phyloP scores from a whole-genome alignment of 1,140 invertebrate genomes.

The Sycophila sp. region DNA sequence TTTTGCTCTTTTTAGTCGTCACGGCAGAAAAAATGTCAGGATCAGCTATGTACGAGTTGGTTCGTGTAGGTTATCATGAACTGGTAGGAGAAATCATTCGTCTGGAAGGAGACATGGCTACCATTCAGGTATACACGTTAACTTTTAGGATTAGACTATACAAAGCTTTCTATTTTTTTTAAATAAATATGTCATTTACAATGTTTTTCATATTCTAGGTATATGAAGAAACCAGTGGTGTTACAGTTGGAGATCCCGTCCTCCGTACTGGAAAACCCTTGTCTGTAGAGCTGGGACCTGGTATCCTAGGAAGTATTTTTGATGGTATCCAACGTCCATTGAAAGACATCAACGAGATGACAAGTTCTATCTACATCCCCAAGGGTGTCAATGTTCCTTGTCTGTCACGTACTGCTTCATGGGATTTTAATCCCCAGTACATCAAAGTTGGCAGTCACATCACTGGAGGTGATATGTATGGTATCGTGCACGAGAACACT shows the following conservation, averaged over 20 bases:
- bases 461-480: slow-evolving; percentile 97
- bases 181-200: too few relatives aligned
- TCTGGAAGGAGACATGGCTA: slow-evolving; percentile 98
- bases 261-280: slow-evolving; percentile 97
- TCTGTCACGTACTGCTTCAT: slow-evolving; percentile 82
- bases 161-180: neutral
- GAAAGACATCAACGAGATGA: slow-evolving; percentile 94
- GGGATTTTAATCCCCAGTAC: slow-evolving; percentile 93
- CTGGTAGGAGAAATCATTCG: slow-evolving; percentile 99
- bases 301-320: slow-evolving; percentile 99
- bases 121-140: slow-evolving; percentile 94
- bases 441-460: slow-evolving; percentile 92
- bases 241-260: slow-evolving; percentile 99
- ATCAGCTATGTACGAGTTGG: slow-evolving; percentile 99
- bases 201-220: slow-evolving; percentile 71
- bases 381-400: slow-evolving; percentile 97
- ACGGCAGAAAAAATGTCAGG: slow-evolving; percentile 99
- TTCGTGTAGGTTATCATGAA: slow-evolving; percentile 97
- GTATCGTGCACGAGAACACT: slow-evolving; percentile 95
- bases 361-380: slow-evolving; percentile 98
- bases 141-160: too few relatives aligned
- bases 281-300: slow-evolving; percentile 98
- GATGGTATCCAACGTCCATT: slow-evolving; percentile 99
- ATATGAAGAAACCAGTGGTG: slow-evolving; percentile 99
- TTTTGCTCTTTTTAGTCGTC: slow-evolving; percentile 81